Base-by-base conservation (phyloP, 2,888 invertebrate genomes). In the Agrenia bidenticulata region DNA sequence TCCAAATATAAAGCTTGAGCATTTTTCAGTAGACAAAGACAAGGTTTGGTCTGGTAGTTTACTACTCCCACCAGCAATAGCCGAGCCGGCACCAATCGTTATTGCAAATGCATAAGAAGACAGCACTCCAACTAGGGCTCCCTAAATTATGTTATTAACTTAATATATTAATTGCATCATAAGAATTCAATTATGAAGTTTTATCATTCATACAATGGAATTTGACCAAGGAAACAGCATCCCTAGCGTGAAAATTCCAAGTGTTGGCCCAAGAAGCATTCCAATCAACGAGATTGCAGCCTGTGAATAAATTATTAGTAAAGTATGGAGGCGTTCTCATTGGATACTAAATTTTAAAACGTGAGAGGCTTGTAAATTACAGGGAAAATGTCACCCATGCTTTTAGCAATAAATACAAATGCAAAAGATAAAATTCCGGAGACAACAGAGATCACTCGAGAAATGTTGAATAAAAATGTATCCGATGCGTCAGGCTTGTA, bases 141-240 rank as follows among this genome's bases (percentile, higher is more conserved):
- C 65, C 65, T 66, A 49, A 23, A 59, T 17, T 32, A 32, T 32
- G 32, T 32, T 32, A 32, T 7, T 32, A 11, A 32, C 32, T n/a
- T n/a, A 32, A 32, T 32, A 32, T n/a, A n/a, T n/a, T n/a, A n/a
- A n/a, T n/a, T n/a, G n/a, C n/a, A n/a, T n/a, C n/a, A n/a, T n/a
- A n/a, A n/a, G n/a, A n/a, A n/a, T n/a, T n/a, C n/a, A n/a, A n/a
- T n/a, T n/a, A n/a, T n/a, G 9, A 39, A 15, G 39, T 49, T 49
- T 49, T 49, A 17, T n/a, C n/a, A 9, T 15, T 9, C 27, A 41
- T 58, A 45, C 64, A 23, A 15, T 23, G 11, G 61, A 60, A 59
- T 72, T 72, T 1, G 72, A 70, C 70, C 69, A 71, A 2, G 74
- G 74, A 37, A 72, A 72, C 11, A 70, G 37, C 61, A 74, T 74